A percentile compares a stretch with the other conserved stretches of the same genome.
These are phyloP conservation scores for Melieria crassipennis DNA, from an alignment of 2,888 invertebrate species.

Conservation along the genomic window DNA sequence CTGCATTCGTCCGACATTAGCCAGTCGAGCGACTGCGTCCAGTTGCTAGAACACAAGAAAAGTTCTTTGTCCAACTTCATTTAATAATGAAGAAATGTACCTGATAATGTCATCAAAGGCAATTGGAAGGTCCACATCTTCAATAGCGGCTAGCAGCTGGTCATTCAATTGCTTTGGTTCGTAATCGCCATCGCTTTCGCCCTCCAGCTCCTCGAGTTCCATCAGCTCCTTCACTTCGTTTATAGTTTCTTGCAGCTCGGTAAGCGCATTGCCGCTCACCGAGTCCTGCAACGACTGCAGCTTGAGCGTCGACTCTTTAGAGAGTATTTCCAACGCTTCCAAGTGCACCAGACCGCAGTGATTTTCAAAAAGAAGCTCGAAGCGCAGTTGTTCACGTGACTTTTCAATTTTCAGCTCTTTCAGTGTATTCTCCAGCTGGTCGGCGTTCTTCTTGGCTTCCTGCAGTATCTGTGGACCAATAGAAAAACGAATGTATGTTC, in stretches of 20 bases:
- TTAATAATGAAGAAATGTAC: constrained; percentile 59
- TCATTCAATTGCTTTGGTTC: constrained; percentile 70
- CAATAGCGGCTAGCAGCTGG: constrained; percentile 70
- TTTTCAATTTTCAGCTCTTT: constrained; percentile 56
- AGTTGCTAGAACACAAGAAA: constrained; percentile 52
- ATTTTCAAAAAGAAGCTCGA: constrained; percentile 86
- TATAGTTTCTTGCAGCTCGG: constrained; percentile 78
- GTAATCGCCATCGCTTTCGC: constrained; percentile 66
- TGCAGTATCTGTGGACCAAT: constrained; percentile 70
- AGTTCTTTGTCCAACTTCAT: neutral
- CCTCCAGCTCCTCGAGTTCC: constrained; percentile 76
- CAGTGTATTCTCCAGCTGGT: constrained; percentile 63
- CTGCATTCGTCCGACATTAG: constrained; percentile 77
- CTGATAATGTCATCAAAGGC: constrained; percentile 72
- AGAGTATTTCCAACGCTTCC: constrained; percentile 91
- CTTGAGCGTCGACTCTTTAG: constrained; percentile 80
- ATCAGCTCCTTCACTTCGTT: constrained; percentile 82
- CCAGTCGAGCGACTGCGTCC: constrained; percentile 66
- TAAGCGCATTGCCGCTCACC: constrained; percentile 70
- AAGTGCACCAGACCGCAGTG: constrained; percentile 88
- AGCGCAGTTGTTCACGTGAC: constrained; percentile 70
- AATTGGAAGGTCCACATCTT: constrained; percentile 73
- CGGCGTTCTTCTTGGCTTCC: constrained; percentile 76
- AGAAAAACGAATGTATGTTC: constrained; percentile 43
- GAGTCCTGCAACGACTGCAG: constrained; percentile 73